A percentile compares a stretch with the other conserved stretches of the same genome.
Evolutionary conservation across 1,140 invertebrate species (phyloP).

Genomic region (Drosophila erecta): DNA sequence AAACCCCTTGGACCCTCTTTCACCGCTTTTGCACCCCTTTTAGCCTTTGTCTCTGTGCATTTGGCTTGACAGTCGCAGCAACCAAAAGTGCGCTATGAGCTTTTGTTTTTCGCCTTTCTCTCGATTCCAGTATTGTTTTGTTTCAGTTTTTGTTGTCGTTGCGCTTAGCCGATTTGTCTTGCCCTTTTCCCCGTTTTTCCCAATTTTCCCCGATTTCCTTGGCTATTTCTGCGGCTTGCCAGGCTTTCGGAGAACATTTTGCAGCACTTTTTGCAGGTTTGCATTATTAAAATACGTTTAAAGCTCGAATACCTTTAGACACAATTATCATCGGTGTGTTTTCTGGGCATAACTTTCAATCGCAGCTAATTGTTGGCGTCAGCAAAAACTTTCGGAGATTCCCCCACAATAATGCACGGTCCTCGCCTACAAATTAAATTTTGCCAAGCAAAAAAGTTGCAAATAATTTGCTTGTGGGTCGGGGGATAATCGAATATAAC

Average conservation of each 20-base stretch:
- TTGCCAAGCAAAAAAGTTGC: conserved; percentile 23
- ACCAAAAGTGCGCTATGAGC: conserved; percentile 65
- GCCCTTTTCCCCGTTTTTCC: background rate
- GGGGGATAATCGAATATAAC: conserved; percentile 39
- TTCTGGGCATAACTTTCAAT: conserved; percentile 73
- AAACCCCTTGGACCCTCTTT: background rate
- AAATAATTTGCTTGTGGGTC: conserved; percentile 40
- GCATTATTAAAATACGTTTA: conserved; percentile 69
- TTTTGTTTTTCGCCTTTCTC: conserved; percentile 64
- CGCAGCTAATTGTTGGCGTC: conserved; percentile 77
- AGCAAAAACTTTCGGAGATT: conserved; percentile 47
- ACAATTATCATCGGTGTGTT: conserved; percentile 44
- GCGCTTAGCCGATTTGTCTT: conserved; percentile 23
- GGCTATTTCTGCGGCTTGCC: conserved; percentile 25
- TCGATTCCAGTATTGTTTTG: conserved; percentile 9
- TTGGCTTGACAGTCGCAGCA: conserved; percentile 74
- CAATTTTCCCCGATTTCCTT: conserved; percentile 5
- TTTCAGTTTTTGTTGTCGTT: conserved; percentile 9
- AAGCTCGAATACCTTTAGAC: conserved; percentile 10
- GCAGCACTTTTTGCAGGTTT: conserved; percentile 32
- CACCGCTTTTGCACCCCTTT: conserved; percentile 37
- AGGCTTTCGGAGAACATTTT: conserved; percentile 44
- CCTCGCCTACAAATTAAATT: conserved; percentile 4
- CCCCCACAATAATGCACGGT: conserved; percentile 20
- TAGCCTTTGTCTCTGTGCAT: conserved; percentile 70